Conservation (phyloP, 2,888 invertebrate genomes). For the Diachrysia chrysitis region DNA sequence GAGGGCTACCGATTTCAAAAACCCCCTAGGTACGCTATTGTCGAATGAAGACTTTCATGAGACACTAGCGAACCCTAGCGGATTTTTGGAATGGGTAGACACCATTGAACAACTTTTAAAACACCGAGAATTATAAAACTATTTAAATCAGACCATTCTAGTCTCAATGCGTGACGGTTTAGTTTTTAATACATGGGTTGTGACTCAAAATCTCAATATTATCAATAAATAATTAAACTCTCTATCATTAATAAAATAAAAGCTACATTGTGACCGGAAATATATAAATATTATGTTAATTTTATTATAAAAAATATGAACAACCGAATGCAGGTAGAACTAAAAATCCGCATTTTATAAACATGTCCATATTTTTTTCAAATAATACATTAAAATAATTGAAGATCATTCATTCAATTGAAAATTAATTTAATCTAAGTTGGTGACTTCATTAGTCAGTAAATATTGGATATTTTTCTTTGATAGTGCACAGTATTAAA, state of each 20-base stretch:
- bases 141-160: no score
- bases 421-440: constrained; percentile 27
- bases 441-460: constrained; percentile 31
- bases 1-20: no score
- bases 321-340: neutral
- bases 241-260: neutral
- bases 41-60: no score
- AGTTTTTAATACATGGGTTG: neutral
- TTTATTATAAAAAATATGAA: neutral
- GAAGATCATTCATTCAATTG: constrained; percentile 42
- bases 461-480: constrained; percentile 21
- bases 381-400: constrained; percentile 35
- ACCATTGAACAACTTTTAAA: no score
- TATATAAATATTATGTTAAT: neutral
- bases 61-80: no score
- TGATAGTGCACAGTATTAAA: constrained; percentile 32
- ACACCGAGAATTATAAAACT: no score
- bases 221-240: neutral
- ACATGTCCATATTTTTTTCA: neutral
- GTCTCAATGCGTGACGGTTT: neutral
- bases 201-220: neutral
- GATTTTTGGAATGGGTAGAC: no score
- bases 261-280: constrained; percentile 4
- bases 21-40: no score
- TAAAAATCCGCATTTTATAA: neutral